Conservation (phyloP, 2,797 vertebrate genomes). For the Aphelocoma californica region DNA sequence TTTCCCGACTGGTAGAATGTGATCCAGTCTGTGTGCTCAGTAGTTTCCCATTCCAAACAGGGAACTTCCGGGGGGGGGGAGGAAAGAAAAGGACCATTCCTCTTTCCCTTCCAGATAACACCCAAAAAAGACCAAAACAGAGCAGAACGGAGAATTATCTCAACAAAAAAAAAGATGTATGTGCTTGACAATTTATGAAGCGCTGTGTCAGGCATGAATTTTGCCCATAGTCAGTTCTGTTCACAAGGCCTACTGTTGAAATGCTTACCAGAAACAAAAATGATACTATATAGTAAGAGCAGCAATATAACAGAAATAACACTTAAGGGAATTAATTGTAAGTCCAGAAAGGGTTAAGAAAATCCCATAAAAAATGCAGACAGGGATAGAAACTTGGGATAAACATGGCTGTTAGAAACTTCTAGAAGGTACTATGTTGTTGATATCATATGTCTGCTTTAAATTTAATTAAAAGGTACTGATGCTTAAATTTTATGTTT, state of each 20-base stretch:
- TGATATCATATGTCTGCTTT: not conserved
- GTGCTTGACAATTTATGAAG: not conserved
- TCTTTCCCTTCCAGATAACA: not conserved
- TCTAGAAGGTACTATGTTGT: not conserved
- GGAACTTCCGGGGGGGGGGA: not conserved
- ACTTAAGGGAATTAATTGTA: not conserved
- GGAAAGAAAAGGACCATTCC: fast-evolving
- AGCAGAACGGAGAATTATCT: not conserved
- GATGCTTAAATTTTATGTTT: not conserved
- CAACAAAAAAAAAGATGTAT: not conserved
- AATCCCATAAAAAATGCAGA: not conserved
- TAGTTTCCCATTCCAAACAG: not conserved
- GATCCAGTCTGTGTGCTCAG: fast-evolving
- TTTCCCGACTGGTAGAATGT: not conserved
- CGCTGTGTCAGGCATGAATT: fast-evolving
- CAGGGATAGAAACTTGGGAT: not conserved
- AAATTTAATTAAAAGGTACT: not conserved
- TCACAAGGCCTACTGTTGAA: not conserved
- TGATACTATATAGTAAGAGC: not conserved
- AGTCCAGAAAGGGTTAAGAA: not conserved
- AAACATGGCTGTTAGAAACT: not conserved
- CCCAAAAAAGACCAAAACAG: not conserved
- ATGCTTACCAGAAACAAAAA: not conserved
- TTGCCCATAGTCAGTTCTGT: not conserved
- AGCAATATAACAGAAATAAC: not conserved